Conservation (phyloP, 2,888 invertebrate genomes). For the Poecilobothrus nobilitatus region DNA sequence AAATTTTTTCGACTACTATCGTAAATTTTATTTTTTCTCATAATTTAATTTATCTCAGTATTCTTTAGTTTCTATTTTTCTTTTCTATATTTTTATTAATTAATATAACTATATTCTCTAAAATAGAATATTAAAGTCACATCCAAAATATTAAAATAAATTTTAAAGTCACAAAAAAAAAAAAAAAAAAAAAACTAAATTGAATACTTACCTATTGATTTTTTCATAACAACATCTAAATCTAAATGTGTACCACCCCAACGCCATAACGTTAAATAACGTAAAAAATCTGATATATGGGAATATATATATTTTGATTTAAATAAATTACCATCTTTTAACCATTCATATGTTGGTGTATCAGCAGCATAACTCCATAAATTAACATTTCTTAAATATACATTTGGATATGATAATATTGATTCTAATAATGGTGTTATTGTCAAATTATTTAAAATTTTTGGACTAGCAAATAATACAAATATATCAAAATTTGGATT, state of each 20-base stretch:
- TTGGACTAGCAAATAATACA: slow-evolving; percentile 37
- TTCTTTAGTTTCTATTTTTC: too few species aligned
- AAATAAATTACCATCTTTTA: slow-evolving; percentile 33
- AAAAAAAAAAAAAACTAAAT: too few species aligned
- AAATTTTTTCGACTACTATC: too few species aligned
- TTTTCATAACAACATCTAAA: slow-evolving; percentile 61
- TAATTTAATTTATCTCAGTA: too few species aligned
- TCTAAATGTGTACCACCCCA: slow-evolving; percentile 72
- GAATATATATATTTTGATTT: slow-evolving; percentile 33
- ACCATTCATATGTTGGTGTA: slow-evolving; percentile 38
- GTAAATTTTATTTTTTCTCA: too few species aligned
- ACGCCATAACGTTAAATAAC: slow-evolving; percentile 52
- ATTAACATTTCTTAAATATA: slow-evolving; percentile 35
- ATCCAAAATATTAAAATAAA: too few species aligned
- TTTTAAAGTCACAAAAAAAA: too few species aligned
- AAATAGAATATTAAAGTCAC: too few species aligned
- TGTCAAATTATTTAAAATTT: slow-evolving; percentile 25
- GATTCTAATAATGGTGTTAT: slow-evolving; percentile 19
- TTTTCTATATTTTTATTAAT: too few species aligned
- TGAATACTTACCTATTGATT: slow-evolving; percentile 26
- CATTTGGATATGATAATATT: slow-evolving; percentile 34
- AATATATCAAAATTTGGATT: slow-evolving; percentile 39
- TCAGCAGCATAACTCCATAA: slow-evolving; percentile 35
- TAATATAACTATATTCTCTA: too few species aligned
- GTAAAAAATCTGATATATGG: slow-evolving; percentile 36